These are phyloP conservation scores for Ommatoiulus sabulosus DNA, from an alignment of 2,888 invertebrate species.

Conservation along the genomic window DNA sequence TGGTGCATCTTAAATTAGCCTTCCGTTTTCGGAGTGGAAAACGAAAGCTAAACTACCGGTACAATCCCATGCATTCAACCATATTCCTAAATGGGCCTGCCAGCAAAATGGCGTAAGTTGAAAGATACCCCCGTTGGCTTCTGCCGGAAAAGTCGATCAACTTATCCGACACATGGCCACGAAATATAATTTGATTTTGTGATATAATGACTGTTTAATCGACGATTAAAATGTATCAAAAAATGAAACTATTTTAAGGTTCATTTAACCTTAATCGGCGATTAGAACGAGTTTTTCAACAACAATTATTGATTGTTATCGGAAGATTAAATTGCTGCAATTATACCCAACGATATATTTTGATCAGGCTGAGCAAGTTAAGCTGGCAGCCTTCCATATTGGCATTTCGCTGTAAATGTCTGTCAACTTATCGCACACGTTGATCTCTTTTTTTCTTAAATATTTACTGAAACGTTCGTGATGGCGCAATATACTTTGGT, in stretches of 20 bases:
- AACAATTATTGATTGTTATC: not conserved
- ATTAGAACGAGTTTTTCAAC: not conserved
- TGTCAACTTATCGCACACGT: not conserved
- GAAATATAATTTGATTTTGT: not conserved
- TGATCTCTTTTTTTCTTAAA: no score
- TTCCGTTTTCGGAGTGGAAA: not conserved
- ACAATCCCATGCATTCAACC: not conserved
- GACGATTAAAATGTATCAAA: no score
- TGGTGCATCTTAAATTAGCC: not conserved
- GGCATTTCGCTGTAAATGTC: not conserved
- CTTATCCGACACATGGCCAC: not conserved
- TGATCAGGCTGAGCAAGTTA: no score
- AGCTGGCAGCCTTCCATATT: no score
- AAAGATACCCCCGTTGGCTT: not conserved
- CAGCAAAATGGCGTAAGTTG: not conserved
- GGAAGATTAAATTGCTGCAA: not conserved
- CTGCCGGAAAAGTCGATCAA: not conserved
- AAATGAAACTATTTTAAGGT: no score
- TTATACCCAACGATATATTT: no score
- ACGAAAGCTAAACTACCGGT: not conserved
- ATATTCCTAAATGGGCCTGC: slow-evolving; percentile 29
- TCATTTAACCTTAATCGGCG: not conserved
- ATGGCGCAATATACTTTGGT: no score
- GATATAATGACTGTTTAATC: no score
- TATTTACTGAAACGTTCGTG: no score